A percentile compares a stretch with the other conserved stretches of the same genome.
phyloP scores from a whole-genome alignment of 2,797 vertebrate genomes.

The Sebastes melanostomus region DNA sequence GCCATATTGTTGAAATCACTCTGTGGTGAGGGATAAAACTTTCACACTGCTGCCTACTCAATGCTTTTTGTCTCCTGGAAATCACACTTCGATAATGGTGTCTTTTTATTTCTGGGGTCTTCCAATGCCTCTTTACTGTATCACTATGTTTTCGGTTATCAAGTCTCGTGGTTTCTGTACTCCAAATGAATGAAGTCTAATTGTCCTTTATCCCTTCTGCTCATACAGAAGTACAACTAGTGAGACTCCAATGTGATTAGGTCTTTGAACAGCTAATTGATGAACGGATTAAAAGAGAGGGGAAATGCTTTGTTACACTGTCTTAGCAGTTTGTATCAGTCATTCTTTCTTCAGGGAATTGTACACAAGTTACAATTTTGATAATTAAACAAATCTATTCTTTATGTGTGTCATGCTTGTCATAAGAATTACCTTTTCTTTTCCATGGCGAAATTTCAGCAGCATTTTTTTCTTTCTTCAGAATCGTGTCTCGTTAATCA shows the following conservation, averaged over 20 bases:
- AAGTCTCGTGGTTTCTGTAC: not conserved
- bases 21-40: conserved; percentile 16
- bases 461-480: not conserved
- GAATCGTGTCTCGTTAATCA: not conserved
- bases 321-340: conserved; percentile 23
- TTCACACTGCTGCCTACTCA: not conserved
- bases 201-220: not conserved
- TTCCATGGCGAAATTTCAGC: not conserved
- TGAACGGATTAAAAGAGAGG: not conserved
- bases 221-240: not conserved
- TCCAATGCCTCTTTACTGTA: not conserved
- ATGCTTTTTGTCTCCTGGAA: not conserved
- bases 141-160: not conserved
- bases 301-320: conserved; percentile 9
- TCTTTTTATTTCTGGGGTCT: not conserved
- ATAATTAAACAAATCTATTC: conserved; percentile 62
- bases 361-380: conserved; percentile 54
- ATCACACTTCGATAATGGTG: not conserved
- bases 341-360: conserved; percentile 56
- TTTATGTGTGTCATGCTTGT: not conserved
- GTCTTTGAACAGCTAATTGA: conserved; percentile 3
- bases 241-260: not conserved
- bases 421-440: not conserved
- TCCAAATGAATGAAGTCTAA: not conserved
- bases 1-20: not conserved